A percentile compares a stretch with the other conserved stretches of the same genome.
Conservation (phyloP, 64 coral and sea anemone species). For the Porites australiensis region DNA sequence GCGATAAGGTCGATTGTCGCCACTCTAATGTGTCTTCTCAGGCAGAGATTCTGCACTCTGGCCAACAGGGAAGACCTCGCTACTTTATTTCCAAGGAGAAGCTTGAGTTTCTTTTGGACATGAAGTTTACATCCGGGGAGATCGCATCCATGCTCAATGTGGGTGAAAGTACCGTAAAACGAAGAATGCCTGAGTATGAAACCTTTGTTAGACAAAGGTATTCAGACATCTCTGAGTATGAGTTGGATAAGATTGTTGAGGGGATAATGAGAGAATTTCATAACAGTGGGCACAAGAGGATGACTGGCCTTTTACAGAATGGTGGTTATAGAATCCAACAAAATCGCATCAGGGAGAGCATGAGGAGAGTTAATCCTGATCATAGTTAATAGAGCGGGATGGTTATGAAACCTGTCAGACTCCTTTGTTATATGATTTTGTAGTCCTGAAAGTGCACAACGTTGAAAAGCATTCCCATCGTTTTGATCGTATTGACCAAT, state of each 20-base stretch:
- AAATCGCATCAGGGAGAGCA: too few species aligned
- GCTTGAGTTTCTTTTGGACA: constrained; percentile 34
- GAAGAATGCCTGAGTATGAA: constrained; percentile 12
- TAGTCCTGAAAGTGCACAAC: too few species aligned
- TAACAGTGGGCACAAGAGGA: constrained; percentile 46
- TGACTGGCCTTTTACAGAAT: neutral
- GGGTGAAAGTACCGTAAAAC: constrained; percentile 28
- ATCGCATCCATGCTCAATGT: constrained; percentile 54
- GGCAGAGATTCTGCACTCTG: constrained; percentile 13
- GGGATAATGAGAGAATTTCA: constrained; percentile 18
- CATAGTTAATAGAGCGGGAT: too few species aligned
- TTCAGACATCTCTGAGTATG: constrained; percentile 29
- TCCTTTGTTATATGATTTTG: too few species aligned
- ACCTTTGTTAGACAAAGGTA: constrained; percentile 22
- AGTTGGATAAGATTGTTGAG: neutral
- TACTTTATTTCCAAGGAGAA: constrained; percentile 37
- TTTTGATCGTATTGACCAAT: too few species aligned
- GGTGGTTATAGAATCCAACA: too few species aligned
- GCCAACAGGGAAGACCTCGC: constrained; percentile 52
- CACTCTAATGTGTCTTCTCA: constrained; percentile 2
- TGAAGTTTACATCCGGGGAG: constrained; percentile 17
- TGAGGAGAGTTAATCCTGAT: too few species aligned
- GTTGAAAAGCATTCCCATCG: too few species aligned
- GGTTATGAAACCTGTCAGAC: too few species aligned
- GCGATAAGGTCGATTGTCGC: neutral